Evolutionary conservation across 2,888 invertebrate genomes (phyloP), one percentile per base, ranked within the genome.

Genomic region (Acanthacorydalis orientalis): DNA sequence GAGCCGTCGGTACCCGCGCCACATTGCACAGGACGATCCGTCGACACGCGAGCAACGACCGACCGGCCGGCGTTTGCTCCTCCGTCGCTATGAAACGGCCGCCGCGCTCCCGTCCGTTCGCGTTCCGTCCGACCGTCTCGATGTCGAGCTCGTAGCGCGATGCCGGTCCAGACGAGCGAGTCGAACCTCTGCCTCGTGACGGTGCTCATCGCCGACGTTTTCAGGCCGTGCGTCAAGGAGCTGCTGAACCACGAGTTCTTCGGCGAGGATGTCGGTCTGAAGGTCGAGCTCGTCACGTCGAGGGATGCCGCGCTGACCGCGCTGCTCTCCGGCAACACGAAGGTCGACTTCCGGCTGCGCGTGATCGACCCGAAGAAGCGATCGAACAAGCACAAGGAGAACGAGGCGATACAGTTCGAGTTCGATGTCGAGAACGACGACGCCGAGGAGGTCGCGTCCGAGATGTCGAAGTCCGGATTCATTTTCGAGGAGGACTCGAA

Each of bases 391-490:
- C 95, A 97, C 68, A 93, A 95, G 61, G 96, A 97, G 67, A 97
- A 98, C 68, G 97, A 98, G 67, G 97, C 97, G 10, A 95, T 98
- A 56, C 96, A 97, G 68, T 98, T 98, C 70, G 93, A 95, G 57
- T 98, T 93, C 68, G 91, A 96, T 66, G 80, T 93, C 57, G 80
- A 80, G 55, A 76, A 75, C 49, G 98, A 98, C 65, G 84, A 89
- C 61, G 88, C 90, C 50, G 91, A 95, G 59, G 90, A 92, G 60
- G 87, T 97, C 37, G 90, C 93, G 47, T 82, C 83, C 60, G 95
- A 93, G 64, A 92, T 96, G 95, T 87, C 88, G 35, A 90, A 90
- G 61, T 87, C 90, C 23, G 91, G 92, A 35, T 84, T 93, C 60
- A 89, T 96, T 58, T 85, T 88, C 61, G 95, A 96, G 60, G 96